Conservation (phyloP, 2,888 invertebrate genomes). For the Hydroisotoma schaefferi region DNA sequence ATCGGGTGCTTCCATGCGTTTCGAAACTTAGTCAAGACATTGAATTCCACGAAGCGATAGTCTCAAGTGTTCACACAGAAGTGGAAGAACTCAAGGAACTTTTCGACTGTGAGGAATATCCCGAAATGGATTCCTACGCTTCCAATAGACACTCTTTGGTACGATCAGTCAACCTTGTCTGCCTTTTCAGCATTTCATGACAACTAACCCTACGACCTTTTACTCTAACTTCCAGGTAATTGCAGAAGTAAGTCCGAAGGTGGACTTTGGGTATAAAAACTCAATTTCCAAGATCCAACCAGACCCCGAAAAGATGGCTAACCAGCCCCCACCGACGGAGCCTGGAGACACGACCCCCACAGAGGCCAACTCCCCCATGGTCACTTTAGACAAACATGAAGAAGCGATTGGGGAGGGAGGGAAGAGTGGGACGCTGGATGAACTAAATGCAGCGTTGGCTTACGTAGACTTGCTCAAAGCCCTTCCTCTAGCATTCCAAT, state of each 20-base stretch:
- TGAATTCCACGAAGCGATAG: constrained; percentile 37
- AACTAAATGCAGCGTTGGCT: constrained; percentile 35
- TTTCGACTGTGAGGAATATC: constrained; percentile 27
- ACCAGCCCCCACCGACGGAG: constrained; percentile 32
- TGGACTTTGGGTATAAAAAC: constrained; percentile 40
- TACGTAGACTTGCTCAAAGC: constrained; percentile 42
- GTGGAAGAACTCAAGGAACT: constrained; percentile 19
- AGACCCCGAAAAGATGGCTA: constrained; percentile 24
- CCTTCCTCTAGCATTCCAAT: constrained; percentile 33
- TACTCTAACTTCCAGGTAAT: too few relatives aligned
- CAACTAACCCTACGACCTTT: too few relatives aligned
- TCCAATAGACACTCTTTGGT: constrained; percentile 30
- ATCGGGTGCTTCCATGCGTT: constrained; percentile 38
- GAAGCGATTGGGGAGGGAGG: constrained; percentile 34
- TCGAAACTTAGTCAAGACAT: constrained; percentile 39
- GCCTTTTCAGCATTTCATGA: too few relatives aligned
- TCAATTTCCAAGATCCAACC: constrained; percentile 26
- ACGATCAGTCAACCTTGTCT: too few relatives aligned
- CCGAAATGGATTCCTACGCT: constrained; percentile 24
- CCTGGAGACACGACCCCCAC: constrained; percentile 21
- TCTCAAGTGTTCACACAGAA: constrained; percentile 31
- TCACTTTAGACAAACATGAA: constrained; percentile 36
- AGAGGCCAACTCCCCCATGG: constrained; percentile 37
- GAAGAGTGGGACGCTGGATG: constrained; percentile 20
- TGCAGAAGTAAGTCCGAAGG: constrained; percentile 31